phyloP scores from a whole-genome alignment of 2,113 vertebrate species.

The Gobio gobio region DNA sequence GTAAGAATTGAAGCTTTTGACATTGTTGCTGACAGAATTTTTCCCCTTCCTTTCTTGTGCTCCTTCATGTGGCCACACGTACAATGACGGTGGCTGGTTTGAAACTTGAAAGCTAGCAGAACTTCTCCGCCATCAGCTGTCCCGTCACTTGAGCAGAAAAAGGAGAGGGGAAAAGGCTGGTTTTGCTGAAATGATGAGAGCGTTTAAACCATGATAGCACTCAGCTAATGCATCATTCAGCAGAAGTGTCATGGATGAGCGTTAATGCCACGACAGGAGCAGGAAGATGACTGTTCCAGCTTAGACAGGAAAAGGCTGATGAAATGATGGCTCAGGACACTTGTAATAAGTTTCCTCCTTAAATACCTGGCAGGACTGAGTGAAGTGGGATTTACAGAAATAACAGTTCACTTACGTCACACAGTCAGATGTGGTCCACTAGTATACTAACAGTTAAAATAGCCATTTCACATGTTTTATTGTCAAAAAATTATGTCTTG shows the following conservation, averaged over 20 bases:
- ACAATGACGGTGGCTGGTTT: conserved; percentile 72
- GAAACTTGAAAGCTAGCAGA: conserved; percentile 81
- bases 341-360: conserved; percentile 59
- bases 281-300: conserved; percentile 62
- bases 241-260: conserved; percentile 66
- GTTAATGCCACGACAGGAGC: conserved; percentile 59
- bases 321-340: conserved; percentile 63
- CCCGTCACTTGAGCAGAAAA: conserved; percentile 76
- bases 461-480: background rate
- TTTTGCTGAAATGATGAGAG: conserved; percentile 81
- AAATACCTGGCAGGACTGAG: conserved; percentile 50
- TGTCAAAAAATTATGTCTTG: background rate
- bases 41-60: conserved; percentile 37
- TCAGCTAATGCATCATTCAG: conserved; percentile 73
- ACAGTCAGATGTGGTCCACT: background rate
- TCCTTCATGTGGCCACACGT: conserved; percentile 71
- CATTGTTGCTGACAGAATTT: conserved; percentile 79
- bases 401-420: conserved; percentile 28
- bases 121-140: conserved; percentile 80
- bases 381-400: conserved; percentile 27
- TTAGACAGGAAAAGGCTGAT: conserved; percentile 59
- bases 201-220: conserved; percentile 77
- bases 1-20: conserved; percentile 81
- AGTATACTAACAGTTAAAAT: background rate
- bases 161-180: conserved; percentile 66